Base-by-base conservation (phyloP, 2,888 invertebrate genomes). In the Yponomeuta plumbellus region DNA sequence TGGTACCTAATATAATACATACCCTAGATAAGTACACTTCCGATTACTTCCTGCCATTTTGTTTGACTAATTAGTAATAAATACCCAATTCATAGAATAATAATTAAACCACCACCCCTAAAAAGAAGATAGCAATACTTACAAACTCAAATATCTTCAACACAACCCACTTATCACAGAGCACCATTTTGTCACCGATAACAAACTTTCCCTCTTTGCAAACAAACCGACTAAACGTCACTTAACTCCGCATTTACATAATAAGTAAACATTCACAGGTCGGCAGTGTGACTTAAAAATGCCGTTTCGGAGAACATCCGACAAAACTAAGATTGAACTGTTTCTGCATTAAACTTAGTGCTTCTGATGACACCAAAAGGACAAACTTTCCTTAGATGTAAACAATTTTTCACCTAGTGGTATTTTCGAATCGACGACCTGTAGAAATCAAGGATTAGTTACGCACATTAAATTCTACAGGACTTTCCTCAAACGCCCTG, bases 121-220 rank as follows among this genome's bases (percentile, higher is more conserved):
- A 52, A 52, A 52, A 17, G 44, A 44, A 44, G 2, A 13, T 44
- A 71, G 56, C 17, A 74, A 72, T 80, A 89, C 92, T 88, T 78
- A 92, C 92, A 73, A 92, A 91, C 83, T 92, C 89, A 64, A 90
- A 84, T 78, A 91, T 87, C 88, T 92, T 92, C 74, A 92, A 85
- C 71, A 84, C 90, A 85, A 92, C 91, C 92, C 92, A 92, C 85
- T 91, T 91, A 83, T 92, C 91, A 77, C 88, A 92, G 57, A 89
- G 79, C 77, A 85, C 87, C 91, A 91, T 91, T 61, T 64, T 69
- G 70, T 71, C 61, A 71, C 71, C 70, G 75, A 71, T 73, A 74
- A 73, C 20, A 4, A 52, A 52, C 44, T 22, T n/a, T 21, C 44
- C 44, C 44, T 52, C 44, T 52, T 52, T 52, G 17, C 44, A 52